Conservation (phyloP, 1,140 invertebrate species). For the Ceratosolen solmsi region DNA sequence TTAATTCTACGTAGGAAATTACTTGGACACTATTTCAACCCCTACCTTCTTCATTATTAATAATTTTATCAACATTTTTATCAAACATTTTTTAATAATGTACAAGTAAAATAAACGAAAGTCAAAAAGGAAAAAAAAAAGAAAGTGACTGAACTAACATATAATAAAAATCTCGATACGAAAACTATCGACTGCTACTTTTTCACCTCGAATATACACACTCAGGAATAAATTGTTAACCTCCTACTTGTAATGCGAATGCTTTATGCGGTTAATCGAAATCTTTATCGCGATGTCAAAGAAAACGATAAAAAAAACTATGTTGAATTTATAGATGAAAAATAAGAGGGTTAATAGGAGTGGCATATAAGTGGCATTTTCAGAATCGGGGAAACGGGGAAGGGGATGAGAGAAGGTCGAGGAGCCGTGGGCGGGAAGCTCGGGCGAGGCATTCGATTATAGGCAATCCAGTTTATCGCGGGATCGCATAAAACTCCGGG, state of each 20-base stretch:
- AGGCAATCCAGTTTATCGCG: conserved; percentile 63
- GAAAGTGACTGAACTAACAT: too few species aligned
- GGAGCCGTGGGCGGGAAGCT: conserved; percentile 16
- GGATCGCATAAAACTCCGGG: conserved; percentile 56
- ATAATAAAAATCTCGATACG: background rate
- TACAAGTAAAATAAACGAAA: too few species aligned
- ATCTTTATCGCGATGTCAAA: conserved; percentile 22
- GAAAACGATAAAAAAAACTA: background rate
- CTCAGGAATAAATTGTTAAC: background rate
- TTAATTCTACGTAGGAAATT: too few species aligned
- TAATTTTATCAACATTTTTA: too few species aligned
- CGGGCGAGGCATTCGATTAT: conserved; percentile 58
- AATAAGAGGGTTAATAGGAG: conserved; percentile 47
- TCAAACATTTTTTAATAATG: too few species aligned
- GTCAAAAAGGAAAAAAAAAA: too few species aligned
- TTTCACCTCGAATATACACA: background rate
- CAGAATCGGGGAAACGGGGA: background rate
- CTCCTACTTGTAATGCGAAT: background rate
- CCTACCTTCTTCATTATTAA: too few species aligned
- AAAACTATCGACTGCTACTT: background rate
- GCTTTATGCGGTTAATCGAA: conserved; percentile 32
- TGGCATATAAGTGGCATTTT: conserved; percentile 39
- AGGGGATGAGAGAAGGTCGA: conserved; percentile 44
- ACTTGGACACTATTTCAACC: too few species aligned
- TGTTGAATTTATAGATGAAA: conserved; percentile 41